These are phyloP conservation scores for Masticophis lateralis DNA, from an alignment of 2,797 vertebrate species.

Conservation along the genomic window DNA sequence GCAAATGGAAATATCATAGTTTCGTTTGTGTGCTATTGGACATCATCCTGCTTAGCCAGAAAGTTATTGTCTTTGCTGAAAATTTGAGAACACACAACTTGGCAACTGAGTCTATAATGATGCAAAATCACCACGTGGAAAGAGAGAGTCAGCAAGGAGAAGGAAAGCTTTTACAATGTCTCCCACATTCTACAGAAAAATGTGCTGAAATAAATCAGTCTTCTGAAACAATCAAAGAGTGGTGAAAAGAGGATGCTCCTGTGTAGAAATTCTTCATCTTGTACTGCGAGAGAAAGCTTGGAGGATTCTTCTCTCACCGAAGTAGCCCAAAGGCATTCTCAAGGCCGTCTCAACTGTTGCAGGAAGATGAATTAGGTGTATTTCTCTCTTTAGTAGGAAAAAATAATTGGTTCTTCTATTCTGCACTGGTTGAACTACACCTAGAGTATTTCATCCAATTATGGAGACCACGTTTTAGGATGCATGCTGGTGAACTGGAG, in stretches of 20 bases:
- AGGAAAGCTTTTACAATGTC: background rate
- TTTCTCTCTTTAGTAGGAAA: background rate
- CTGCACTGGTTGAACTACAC: background rate
- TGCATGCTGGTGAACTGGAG: background rate
- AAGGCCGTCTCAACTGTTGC: background rate
- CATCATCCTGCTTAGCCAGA: background rate
- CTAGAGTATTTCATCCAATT: background rate
- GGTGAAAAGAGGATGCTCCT: background rate
- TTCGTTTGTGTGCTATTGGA: background rate
- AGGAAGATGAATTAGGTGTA: background rate
- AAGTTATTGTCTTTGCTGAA: background rate
- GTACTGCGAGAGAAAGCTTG: background rate
- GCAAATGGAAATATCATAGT: background rate
- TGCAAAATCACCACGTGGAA: background rate
- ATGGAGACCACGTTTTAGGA: background rate
- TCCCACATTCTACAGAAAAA: background rate
- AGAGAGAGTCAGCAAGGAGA: background rate
- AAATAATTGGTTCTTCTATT: background rate
- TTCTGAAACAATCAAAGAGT: background rate
- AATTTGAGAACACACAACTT: background rate
- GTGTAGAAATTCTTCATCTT: background rate
- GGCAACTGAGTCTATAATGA: background rate
- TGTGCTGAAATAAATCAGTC: background rate
- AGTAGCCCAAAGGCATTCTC: background rate
- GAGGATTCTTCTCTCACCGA: background rate